A percentile compares a stretch with the other conserved stretches of the same genome.
Evolutionary conservation across 2,888 invertebrate species (phyloP).

Genomic region (Mycalesis mineus): DNA sequence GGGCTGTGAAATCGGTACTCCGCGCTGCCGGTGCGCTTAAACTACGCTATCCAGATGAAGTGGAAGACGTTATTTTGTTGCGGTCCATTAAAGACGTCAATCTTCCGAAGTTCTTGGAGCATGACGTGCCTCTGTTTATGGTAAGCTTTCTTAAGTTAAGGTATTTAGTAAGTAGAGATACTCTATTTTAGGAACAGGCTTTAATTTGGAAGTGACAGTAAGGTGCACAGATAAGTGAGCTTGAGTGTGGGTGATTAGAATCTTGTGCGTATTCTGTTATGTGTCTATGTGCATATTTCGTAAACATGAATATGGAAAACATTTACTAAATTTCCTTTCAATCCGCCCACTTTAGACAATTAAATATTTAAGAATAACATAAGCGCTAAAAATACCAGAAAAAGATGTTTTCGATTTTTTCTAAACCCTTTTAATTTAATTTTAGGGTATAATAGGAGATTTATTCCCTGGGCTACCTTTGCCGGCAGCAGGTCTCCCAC

Average conservation of each 20-base stretch:
- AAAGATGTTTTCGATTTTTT: background rate
- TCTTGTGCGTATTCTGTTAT: too few species aligned
- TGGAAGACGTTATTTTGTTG: conserved; percentile 90
- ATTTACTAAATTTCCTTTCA: too few species aligned
- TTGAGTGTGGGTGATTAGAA: too few species aligned
- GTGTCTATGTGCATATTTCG: too few species aligned
- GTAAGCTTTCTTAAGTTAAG: conserved; percentile 44
- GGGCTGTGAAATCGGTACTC: conserved; percentile 95
- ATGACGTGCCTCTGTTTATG: conserved; percentile 92
- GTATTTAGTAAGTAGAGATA: background rate
- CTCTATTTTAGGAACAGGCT: too few species aligned
- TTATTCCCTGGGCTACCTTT: conserved; percentile 92
- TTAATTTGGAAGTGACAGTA: too few species aligned
- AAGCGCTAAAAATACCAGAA: too few species aligned
- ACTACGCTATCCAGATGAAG: conserved; percentile 90
- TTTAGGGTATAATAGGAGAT: conserved; percentile 92
- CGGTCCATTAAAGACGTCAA: conserved; percentile 97
- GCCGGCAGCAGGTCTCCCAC: conserved; percentile 88
- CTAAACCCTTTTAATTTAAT: background rate
- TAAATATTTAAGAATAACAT: too few species aligned
- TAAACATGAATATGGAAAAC: too few species aligned
- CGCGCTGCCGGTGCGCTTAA: conserved; percentile 95
- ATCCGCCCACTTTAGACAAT: too few species aligned
- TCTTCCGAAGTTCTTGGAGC: conserved; percentile 93
- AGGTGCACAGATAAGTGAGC: too few species aligned